Evolutionary conservation across 2,113 vertebrate genomes (phyloP).

Genomic region (Epinephelus cyanopodus): DNA sequence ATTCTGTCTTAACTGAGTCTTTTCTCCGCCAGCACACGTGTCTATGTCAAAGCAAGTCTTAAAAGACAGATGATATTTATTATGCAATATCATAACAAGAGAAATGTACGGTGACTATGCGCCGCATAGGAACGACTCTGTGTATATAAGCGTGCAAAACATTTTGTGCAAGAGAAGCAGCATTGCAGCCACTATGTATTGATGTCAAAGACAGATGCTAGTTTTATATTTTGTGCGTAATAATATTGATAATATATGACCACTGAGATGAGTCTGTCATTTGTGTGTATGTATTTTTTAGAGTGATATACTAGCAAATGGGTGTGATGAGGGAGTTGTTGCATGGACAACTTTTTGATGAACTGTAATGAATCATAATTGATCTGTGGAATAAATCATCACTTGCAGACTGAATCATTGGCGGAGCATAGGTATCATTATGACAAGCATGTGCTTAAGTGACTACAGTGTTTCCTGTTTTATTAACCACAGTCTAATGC

Average conservation of each 20-base stretch:
- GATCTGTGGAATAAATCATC: constrained; percentile 74
- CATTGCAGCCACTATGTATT: constrained; percentile 65
- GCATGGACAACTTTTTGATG: constrained; percentile 64
- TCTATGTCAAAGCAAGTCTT: constrained; percentile 44
- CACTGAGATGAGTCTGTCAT: constrained; percentile 47
- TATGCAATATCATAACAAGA: constrained; percentile 67
- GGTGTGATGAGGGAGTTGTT: constrained; percentile 62
- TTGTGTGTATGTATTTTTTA: constrained; percentile 60
- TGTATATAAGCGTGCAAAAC: constrained; percentile 55
- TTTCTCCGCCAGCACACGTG: constrained; percentile 27
- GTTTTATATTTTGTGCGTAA: constrained; percentile 78
- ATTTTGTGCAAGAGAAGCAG: constrained; percentile 47
- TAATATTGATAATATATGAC: constrained; percentile 67
- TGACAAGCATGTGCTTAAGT: neutral
- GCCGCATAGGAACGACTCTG: constrained; percentile 48
- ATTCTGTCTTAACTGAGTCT: constrained; percentile 42
- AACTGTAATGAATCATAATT: constrained; percentile 59
- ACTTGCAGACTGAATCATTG: constrained; percentile 38
- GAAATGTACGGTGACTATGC: constrained; percentile 46
- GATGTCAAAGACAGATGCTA: constrained; percentile 74
- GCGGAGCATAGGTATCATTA: neutral
- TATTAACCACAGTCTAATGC: neutral
- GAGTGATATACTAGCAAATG: constrained; percentile 52
- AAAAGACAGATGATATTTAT: constrained; percentile 68
- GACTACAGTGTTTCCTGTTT: neutral